These are phyloP conservation scores for Pachyuromys duprasi DNA, from an alignment of 2,797 vertebrate genomes.

Conservation along the genomic window DNA sequence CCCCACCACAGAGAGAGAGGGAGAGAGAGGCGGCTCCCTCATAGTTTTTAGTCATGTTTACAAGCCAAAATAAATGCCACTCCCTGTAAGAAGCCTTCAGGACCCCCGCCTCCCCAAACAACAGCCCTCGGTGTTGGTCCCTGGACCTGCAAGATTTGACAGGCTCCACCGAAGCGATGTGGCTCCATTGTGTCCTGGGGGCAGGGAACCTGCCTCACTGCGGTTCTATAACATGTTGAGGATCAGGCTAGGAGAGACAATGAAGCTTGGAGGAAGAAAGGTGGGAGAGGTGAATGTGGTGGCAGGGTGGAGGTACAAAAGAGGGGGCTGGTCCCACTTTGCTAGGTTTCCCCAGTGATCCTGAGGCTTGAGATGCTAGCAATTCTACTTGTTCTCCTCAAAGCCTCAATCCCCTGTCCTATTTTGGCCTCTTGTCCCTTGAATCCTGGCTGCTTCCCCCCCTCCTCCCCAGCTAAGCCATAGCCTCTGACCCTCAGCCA, in stretches of 20 bases:
- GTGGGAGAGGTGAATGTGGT: fast-evolving
- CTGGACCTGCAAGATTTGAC: fast-evolving
- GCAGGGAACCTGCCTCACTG: neutral
- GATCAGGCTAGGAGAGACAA: neutral
- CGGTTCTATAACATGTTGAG: neutral
- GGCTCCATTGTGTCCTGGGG: neutral
- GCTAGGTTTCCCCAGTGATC: neutral
- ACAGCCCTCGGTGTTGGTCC: neutral
- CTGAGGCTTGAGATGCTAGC: neutral
- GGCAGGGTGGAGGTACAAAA: neutral
- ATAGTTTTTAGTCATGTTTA: neutral
- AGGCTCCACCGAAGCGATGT: neutral
- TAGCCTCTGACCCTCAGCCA: neutral
- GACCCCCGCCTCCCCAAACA: too few relatives aligned
- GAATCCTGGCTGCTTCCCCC: too few relatives aligned
- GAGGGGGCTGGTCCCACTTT: neutral
- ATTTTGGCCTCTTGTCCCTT: too few relatives aligned
- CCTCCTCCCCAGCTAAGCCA: neutral
- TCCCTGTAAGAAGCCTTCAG: neutral
- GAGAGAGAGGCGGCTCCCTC: too few relatives aligned
- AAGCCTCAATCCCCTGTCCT: neutral
- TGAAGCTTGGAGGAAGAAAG: neutral
- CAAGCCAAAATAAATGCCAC: neutral
- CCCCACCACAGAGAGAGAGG: too few relatives aligned
- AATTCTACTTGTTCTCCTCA: neutral